Evolutionary conservation across 2,113 vertebrate genomes (phyloP), one percentile per base, ranked within the genome.

Genomic region (Sorex araneus): DNA sequence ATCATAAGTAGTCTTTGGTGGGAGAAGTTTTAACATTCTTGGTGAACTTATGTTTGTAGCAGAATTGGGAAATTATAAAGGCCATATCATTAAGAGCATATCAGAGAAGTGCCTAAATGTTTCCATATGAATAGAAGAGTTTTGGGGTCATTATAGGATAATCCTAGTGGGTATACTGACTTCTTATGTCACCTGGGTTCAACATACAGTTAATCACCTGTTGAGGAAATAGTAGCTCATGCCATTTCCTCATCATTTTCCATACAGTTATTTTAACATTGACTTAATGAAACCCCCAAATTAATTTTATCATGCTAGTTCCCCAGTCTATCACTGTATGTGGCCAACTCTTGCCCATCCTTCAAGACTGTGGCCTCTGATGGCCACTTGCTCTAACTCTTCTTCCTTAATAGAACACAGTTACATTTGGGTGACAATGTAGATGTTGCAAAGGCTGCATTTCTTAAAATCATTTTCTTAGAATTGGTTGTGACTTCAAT

Each of bases 391-490:
- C 13, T 75, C 11, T 93, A 74, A 25, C 28, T 73, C 63, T 84
- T 87, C 19, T 19, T 93, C 28, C 63, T 18, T 71, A 23, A 0
- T 30, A 85, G 34, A 30, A 16, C 0, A 73, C 3, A 18, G 3
- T 82, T 75, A 64, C 57, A 28, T 45, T 16, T 0, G 16, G 3
- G 63, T 18, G 8, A 77, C 8, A 47, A 1, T 40, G 18, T 60
- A 21, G 2, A 8, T 45, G 28, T 27, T 3, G 84, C 63, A 84
- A 90, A 30, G 8, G 6, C 34, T 76, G 8, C 0, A 36, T 19
- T 89, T 89, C 91, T 84, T 13, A 63, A 36, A 85, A 87, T 8
- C 86, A 2, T 50, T 64, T 91, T 71, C 57, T 89, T 87, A 30
- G 6, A 50, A 11, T 2, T 47, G 30, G 8, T 1, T 79, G 5